Evolutionary conservation across 2,113 vertebrate species (phyloP).

Genomic region (Misgurnus anguillicaudatus): DNA sequence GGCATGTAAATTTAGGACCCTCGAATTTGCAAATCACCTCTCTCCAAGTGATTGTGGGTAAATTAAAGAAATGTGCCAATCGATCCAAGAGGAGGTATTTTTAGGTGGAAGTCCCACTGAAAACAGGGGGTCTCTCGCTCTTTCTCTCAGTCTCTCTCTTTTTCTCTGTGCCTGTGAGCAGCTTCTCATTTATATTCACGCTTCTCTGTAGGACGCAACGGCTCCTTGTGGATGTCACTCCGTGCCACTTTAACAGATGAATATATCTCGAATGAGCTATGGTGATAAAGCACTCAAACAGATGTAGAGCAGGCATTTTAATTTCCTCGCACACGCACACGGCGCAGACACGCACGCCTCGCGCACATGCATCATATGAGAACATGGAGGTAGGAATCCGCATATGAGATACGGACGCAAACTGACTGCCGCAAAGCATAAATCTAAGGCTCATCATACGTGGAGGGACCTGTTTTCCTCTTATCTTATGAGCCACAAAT

Average conservation of each 20-base stretch:
- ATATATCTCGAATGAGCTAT: conserved; percentile 64
- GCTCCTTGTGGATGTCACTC: conserved; percentile 67
- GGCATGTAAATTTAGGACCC: conserved; percentile 46
- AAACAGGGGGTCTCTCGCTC: conserved; percentile 45
- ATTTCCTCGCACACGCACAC: conserved; percentile 47
- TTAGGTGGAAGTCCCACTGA: conserved; percentile 53
- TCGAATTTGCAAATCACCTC: conserved; percentile 53
- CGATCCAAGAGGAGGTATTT: conserved; percentile 56
- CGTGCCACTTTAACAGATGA: conserved; percentile 69
- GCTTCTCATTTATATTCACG: conserved; percentile 65
- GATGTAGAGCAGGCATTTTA: conserved; percentile 65
- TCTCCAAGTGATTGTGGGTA: conserved; percentile 54
- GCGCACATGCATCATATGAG: conserved; percentile 26
- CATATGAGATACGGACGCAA: conserved; percentile 3
- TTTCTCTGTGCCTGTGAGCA: conserved; percentile 39
- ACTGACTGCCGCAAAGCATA: conserved; percentile 23
- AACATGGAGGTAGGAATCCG: conserved; percentile 21
- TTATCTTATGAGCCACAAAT: background rate
- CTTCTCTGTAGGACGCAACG: conserved; percentile 60
- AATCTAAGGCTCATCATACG: conserved; percentile 32
- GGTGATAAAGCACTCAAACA: conserved; percentile 59
- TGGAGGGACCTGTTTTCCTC: conserved; percentile 28
- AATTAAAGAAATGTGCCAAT: conserved; percentile 53
- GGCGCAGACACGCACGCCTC: conserved; percentile 6
- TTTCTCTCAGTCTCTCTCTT: conserved; percentile 40